phyloP scores from a whole-genome alignment of 2,888 invertebrate species.

The Melipona beecheii region DNA sequence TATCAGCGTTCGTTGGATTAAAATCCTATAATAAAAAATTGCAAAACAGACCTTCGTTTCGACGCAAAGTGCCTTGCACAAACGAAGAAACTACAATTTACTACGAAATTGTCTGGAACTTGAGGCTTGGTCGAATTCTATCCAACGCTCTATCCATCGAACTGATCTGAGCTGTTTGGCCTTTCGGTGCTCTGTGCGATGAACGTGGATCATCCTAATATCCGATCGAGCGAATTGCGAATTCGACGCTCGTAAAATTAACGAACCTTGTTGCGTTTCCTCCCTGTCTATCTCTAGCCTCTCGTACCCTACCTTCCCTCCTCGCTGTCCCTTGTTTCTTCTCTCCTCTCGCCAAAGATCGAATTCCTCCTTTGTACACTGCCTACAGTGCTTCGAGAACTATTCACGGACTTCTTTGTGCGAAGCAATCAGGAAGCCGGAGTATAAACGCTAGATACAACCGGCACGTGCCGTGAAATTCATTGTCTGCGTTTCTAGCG shows the following conservation, averaged over 20 bases:
- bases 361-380: slow-evolving; percentile 68
- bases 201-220: slow-evolving; percentile 55
- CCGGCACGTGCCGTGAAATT: slow-evolving; percentile 55
- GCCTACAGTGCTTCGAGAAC: slow-evolving; percentile 61
- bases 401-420: slow-evolving; percentile 71
- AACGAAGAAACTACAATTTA: background rate
- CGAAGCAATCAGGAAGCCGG: slow-evolving; percentile 57
- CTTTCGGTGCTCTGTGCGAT: slow-evolving; percentile 62
- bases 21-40: background rate
- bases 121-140: background rate
- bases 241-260: slow-evolving; percentile 78
- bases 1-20: background rate
- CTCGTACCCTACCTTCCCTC: slow-evolving; percentile 1
- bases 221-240: slow-evolving; percentile 77
- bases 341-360: slow-evolving; percentile 57
- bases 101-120: slow-evolving; percentile 7
- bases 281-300: background rate
- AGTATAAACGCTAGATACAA: slow-evolving; percentile 63
- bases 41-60: background rate
- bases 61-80: background rate
- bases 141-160: slow-evolving; percentile 36
- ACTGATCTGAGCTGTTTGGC: slow-evolving; percentile 69
- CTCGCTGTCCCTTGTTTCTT: slow-evolving; percentile 60
- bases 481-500: slow-evolving; percentile 47
- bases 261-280: slow-evolving; percentile 69